Conservation (phyloP, 2,888 invertebrate species). For the Galeopsomyia nigrocyanea region DNA sequence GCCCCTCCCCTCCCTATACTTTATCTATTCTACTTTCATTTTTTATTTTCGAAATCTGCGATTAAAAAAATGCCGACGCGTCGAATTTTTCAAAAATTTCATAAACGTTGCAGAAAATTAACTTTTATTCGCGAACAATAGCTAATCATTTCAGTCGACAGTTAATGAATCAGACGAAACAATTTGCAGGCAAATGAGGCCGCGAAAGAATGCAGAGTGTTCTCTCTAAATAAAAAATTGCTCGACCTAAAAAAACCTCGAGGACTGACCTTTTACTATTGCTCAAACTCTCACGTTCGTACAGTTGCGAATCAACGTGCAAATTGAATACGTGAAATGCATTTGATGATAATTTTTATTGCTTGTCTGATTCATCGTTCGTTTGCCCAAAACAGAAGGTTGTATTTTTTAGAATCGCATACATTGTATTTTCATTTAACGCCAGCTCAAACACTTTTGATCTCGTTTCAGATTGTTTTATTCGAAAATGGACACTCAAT, state of each 20-base stretch:
- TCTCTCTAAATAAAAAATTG: conserved; percentile 28
- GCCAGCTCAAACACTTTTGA: background rate
- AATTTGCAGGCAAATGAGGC: conserved; percentile 35
- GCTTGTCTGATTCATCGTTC: background rate
- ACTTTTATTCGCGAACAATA: background rate
- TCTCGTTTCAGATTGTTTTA: conserved; percentile 26
- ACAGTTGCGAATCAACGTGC: too few species aligned
- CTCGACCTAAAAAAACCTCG: conserved; percentile 31
- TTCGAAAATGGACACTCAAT: conserved; percentile 37
- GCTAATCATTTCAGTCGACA: conserved; percentile 6
- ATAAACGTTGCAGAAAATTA: too few species aligned
- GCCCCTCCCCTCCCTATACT: too few species aligned
- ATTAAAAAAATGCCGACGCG: too few species aligned
- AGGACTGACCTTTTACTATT: conserved; percentile 3
- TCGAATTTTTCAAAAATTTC: too few species aligned
- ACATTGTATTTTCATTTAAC: background rate
- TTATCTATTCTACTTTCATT: too few species aligned
- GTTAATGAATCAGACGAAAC: background rate
- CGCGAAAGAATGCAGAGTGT: conserved; percentile 15
- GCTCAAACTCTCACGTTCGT: too few species aligned
- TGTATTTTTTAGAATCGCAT: background rate
- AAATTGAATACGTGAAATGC: conserved; percentile 3
- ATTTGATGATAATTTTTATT: conserved; percentile 4
- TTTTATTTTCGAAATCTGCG: too few species aligned
- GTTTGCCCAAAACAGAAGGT: conserved; percentile 31